These are phyloP conservation scores for Hyles euphorbiae DNA, from an alignment of 1,140 invertebrate genomes.

Conservation along the genomic window DNA sequence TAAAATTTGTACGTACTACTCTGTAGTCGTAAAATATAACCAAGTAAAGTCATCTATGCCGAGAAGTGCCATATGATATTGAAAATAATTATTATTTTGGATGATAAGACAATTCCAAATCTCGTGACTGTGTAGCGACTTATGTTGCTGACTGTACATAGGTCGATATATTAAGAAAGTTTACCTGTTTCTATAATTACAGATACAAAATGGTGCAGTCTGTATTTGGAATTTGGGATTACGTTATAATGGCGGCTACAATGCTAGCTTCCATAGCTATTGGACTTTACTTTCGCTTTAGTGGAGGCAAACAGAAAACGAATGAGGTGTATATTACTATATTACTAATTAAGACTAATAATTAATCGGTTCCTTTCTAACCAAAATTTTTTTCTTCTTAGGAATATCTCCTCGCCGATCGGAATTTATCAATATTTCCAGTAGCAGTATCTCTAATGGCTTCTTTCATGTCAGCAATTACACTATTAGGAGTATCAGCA, in stretches of 20 bases:
- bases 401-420: conserved; percentile 89
- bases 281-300: conserved; percentile 80
- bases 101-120: no score
- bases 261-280: conserved; percentile 63
- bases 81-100: no score
- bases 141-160: no score
- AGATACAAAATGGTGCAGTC: conserved; percentile 34
- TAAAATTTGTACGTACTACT: no score
- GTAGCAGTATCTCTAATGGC: conserved; percentile 93
- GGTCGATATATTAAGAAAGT: no score
- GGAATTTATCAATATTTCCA: conserved; percentile 85
- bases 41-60: no score
- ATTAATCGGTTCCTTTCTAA: not conserved
- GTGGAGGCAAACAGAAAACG: conserved; percentile 91
- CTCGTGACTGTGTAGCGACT: no score
- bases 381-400: conserved; percentile 54
- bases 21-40: no score
- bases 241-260: conserved; percentile 64
- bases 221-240: conserved; percentile 68
- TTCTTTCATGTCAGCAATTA: conserved; percentile 96
- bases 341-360: not conserved
- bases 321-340: conserved; percentile 77
- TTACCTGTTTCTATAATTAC: no score
- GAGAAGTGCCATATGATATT: no score
- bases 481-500: conserved; percentile 89